Percentiles rank a stretch among this genome's conserved stretches.
phyloP scores from a whole-genome alignment of 2,113 vertebrate species.

The Bufo gargarizans region DNA sequence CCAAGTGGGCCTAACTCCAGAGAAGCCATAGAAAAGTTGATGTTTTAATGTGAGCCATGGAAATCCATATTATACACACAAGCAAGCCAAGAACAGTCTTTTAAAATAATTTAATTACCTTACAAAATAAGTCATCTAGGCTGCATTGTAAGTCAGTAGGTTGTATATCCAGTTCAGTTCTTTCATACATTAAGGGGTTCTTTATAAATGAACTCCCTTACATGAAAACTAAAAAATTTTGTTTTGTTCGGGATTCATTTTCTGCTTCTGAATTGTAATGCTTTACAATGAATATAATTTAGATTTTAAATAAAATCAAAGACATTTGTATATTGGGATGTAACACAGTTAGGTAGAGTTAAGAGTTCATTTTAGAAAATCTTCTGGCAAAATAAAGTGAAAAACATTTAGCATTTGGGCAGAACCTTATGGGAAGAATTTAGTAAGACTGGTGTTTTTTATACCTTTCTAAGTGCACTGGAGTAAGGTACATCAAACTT shows the following conservation, averaged over 20 bases:
- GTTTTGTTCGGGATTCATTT: background rate
- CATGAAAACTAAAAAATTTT: background rate
- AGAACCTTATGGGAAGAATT: too few species aligned
- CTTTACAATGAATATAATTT: too few species aligned
- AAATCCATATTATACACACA: slow-evolving; percentile 43
- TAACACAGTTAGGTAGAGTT: too few species aligned
- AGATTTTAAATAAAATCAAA: too few species aligned
- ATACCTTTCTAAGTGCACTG: too few species aligned
- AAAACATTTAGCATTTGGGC: too few species aligned
- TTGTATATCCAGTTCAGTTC: slow-evolving; percentile 37
- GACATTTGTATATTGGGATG: too few species aligned
- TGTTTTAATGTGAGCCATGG: slow-evolving; percentile 51
- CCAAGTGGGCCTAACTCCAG: slow-evolving; percentile 52
- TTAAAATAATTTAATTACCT: slow-evolving; percentile 55
- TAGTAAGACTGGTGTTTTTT: too few species aligned
- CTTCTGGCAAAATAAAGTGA: too few species aligned
- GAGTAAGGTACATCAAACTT: too few species aligned
- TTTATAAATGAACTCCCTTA: slow-evolving; percentile 20
- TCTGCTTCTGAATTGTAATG: too few species aligned
- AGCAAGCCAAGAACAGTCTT: slow-evolving; percentile 48
- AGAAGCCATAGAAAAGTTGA: slow-evolving; percentile 46
- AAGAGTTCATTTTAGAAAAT: too few species aligned
- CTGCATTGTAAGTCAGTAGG: slow-evolving; percentile 45
- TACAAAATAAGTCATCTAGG: slow-evolving; percentile 46
- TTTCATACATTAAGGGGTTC: slow-evolving; percentile 23